A percentile compares a stretch with the other conserved stretches of the same genome.
Conservation (phyloP, 2,888 invertebrate genomes). For the Chymomyza caudatula region DNA sequence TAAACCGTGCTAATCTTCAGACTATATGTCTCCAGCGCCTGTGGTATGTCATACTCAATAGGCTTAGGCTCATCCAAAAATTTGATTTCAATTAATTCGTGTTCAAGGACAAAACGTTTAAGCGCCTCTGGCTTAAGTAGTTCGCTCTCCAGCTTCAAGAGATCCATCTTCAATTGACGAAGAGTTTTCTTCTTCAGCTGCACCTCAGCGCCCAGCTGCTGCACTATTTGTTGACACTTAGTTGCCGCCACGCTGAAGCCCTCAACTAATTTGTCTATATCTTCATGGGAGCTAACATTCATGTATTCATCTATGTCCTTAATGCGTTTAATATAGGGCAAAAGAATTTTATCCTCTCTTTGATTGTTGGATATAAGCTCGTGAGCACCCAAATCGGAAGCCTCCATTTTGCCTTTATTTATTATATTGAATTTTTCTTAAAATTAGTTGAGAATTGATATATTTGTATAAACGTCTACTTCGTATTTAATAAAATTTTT, state of each 20-base stretch:
- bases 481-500: no score
- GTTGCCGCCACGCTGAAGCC: slow-evolving; percentile 11
- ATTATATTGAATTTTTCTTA: not conserved
- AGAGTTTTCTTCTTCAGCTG: slow-evolving; percentile 19
- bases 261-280: slow-evolving; percentile 5
- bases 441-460: no score
- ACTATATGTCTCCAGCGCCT: slow-evolving; percentile 31
- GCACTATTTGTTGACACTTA: slow-evolving; percentile 27
- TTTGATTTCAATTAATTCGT: slow-evolving; percentile 22
- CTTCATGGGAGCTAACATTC: slow-evolving; percentile 1
- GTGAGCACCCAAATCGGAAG: not conserved
- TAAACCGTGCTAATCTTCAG: slow-evolving; percentile 36
- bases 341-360: not conserved
- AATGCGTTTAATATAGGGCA: slow-evolving; percentile 41
- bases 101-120: not conserved
- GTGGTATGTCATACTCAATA: slow-evolving; percentile 18
- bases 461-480: no score
- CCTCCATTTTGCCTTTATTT: not conserved
- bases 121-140: slow-evolving; percentile 7
- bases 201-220: slow-evolving; percentile 18
- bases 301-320: slow-evolving; percentile 27
- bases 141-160: slow-evolving; percentile 31
- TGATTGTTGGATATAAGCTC: slow-evolving; percentile 21
- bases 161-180: slow-evolving; percentile 31
- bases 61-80: slow-evolving; percentile 40